Percentiles rank a stretch among this genome's conserved stretches.
These are phyloP conservation scores for Caenorhabditis afra DNA, from an alignment of 2,888 invertebrate species.

Conservation along the genomic window DNA sequence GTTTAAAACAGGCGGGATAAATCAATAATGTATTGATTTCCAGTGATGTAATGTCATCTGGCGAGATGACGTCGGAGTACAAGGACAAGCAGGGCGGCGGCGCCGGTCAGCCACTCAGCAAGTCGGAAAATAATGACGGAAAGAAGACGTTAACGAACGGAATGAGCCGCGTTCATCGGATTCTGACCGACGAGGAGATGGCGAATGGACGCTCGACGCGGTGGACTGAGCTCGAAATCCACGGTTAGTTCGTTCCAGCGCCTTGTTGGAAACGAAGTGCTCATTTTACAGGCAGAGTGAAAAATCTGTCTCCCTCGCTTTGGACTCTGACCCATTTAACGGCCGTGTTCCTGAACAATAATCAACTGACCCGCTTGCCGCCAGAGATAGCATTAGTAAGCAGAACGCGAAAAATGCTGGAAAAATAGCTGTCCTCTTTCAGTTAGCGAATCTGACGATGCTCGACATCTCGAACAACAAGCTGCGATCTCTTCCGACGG, in stretches of 20 bases:
- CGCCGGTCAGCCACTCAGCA: slow-evolving; percentile 73
- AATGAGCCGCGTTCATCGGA: slow-evolving; percentile 73
- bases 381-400: slow-evolving; percentile 88
- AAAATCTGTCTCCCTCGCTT: slow-evolving; percentile 92
- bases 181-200: slow-evolving; percentile 77
- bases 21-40: slow-evolving; percentile 7
- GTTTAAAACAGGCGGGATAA: too few species aligned
- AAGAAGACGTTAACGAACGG: slow-evolving; percentile 73
- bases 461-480: slow-evolving; percentile 96
- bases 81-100: slow-evolving; percentile 70
- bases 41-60: slow-evolving; percentile 53
- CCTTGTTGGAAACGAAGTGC: too few species aligned
- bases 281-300: slow-evolving; percentile 92
- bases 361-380: slow-evolving; percentile 91
- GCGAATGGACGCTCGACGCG: slow-evolving; percentile 69
- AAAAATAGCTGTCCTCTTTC: too few species aligned
- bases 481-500: slow-evolving; percentile 92
- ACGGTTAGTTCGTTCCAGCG: slow-evolving; percentile 74
- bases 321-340: slow-evolving; percentile 94
- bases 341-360: slow-evolving; percentile 95
- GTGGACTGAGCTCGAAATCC: slow-evolving; percentile 79
- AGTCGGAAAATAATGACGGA: slow-evolving; percentile 70
- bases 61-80: slow-evolving; percentile 59
- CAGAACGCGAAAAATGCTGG: too few species aligned
- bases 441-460: slow-evolving; percentile 88